Conservation (phyloP, 2,888 invertebrate genomes). For the Latrodectus hesperus region DNA sequence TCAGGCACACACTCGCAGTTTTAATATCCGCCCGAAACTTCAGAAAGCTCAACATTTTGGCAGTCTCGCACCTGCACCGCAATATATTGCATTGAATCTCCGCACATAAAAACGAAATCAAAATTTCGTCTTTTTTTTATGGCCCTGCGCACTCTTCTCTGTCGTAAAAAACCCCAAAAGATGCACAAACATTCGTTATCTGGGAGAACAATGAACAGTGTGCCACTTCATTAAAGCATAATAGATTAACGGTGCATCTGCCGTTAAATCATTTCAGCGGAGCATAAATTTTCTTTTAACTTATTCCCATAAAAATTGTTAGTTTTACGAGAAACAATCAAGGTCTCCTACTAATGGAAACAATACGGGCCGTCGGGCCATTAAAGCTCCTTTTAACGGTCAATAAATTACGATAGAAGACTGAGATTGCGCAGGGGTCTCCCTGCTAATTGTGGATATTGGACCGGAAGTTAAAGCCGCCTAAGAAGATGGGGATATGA, state of each 20-base stretch:
- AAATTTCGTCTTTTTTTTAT: conserved; percentile 14
- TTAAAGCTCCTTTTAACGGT: conserved; percentile 58
- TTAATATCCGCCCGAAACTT: conserved; percentile 31
- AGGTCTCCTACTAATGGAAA: conserved; percentile 40
- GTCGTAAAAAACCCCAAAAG: not conserved
- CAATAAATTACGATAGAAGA: conserved; percentile 58
- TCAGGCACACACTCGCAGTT: not conserved
- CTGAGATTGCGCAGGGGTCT: conserved; percentile 17
- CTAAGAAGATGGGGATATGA: not conserved
- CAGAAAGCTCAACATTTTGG: not conserved
- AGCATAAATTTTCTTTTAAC: conserved; percentile 62
- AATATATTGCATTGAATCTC: conserved; percentile 1
- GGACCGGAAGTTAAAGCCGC: not conserved
- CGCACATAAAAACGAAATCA: conserved; percentile 26
- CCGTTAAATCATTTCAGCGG: conserved; percentile 39
- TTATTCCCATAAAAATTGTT: conserved; percentile 42
- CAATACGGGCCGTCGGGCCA: conserved; percentile 39
- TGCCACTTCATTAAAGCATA: conserved; percentile 57
- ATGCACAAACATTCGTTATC: conserved; percentile 24
- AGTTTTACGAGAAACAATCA: conserved; percentile 56
- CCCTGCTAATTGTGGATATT: not conserved
- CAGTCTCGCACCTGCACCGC: not conserved
- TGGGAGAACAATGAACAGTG: conserved; percentile 26
- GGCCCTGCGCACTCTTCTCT: not conserved
- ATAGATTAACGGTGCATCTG: conserved; percentile 32